Percentiles rank a stretch among this genome's conserved stretches.
These are phyloP conservation scores for Syrphus vitripennis DNA, from an alignment of 2,888 invertebrate species.

Conservation along the genomic window DNA sequence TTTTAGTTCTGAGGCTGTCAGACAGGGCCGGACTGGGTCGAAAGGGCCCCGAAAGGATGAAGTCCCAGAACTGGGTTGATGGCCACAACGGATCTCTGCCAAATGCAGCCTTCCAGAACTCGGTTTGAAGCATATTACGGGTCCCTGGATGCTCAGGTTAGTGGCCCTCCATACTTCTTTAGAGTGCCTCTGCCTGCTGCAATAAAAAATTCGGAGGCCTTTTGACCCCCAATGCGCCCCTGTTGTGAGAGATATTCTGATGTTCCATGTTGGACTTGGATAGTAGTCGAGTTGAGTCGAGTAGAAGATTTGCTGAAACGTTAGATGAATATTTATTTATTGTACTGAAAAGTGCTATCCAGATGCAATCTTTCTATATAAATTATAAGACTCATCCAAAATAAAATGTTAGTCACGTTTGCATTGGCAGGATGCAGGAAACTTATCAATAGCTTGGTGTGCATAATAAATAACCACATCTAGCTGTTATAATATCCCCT, in stretches of 20 bases:
- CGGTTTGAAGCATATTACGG: no score
- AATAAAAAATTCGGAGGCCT: no score
- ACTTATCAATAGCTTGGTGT: conserved; percentile 8
- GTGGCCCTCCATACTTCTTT: no score
- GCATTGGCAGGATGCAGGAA: conserved; percentile 13
- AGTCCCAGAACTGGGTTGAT: no score
- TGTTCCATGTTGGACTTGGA: background rate
- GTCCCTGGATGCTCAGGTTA: no score
- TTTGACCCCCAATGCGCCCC: no score
- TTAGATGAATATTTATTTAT: conserved; percentile 38
- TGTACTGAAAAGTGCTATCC: background rate
- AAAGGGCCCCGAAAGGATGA: no score
- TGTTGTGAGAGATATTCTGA: background rate
- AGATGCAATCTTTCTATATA: conserved; percentile 3
- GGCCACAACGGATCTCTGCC: no score
- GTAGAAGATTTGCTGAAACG: conserved; percentile 29
- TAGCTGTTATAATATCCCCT: background rate
- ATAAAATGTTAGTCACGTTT: conserved; percentile 39
- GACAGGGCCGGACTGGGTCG: no score
- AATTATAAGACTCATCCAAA: background rate
- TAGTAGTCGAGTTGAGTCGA: no score
- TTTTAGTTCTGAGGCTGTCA: background rate
- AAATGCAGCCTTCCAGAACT: no score
- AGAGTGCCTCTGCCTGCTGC: no score
- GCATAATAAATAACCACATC: conserved; percentile 16